A percentile compares a stretch with the other conserved stretches of the same genome.
Conservation (phyloP, 2,888 invertebrate genomes). For the Magallana nippona region DNA sequence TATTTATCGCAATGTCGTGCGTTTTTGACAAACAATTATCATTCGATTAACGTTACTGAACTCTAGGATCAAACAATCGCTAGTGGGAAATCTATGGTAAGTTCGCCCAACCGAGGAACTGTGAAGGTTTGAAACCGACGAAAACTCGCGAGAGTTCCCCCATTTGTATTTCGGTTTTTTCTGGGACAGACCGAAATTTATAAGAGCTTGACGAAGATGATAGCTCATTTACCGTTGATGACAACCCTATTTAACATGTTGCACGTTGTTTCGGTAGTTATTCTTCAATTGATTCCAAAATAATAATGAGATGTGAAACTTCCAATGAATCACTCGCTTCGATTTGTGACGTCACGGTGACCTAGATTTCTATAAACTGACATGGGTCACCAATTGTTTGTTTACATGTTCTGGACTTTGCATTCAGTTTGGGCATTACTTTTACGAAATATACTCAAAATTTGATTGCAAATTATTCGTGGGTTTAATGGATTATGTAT, state of each 20-base stretch:
- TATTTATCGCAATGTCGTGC: neutral
- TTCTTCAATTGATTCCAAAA: neutral
- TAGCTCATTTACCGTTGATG: neutral
- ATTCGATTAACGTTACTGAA: neutral
- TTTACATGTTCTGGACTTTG: too few relatives aligned
- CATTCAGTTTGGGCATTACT: too few relatives aligned
- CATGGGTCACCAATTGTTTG: neutral
- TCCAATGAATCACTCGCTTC: conserved; percentile 12
- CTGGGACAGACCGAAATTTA: neutral
- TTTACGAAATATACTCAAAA: too few relatives aligned
- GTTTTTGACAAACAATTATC: neutral
- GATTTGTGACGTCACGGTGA: conserved; percentile 28
- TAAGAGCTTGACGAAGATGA: neutral
- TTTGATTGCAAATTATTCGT: too few relatives aligned
- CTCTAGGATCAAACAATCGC: neutral
- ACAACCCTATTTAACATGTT: too few relatives aligned
- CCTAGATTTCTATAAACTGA: conserved; percentile 4
- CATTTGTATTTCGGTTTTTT: conserved; percentile 20
- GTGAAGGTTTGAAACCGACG: neutral
- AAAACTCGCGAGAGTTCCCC: conserved; percentile 39
- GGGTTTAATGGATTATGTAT: too few relatives aligned
- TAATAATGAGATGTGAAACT: conserved; percentile 26
- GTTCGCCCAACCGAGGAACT: neutral
- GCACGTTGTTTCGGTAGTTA: too few relatives aligned
- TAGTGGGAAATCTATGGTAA: neutral